Evolutionary conservation across 2,888 invertebrate species (phyloP), one percentile per base, ranked within the genome.

Genomic region (Scaptomyza flava): DNA sequence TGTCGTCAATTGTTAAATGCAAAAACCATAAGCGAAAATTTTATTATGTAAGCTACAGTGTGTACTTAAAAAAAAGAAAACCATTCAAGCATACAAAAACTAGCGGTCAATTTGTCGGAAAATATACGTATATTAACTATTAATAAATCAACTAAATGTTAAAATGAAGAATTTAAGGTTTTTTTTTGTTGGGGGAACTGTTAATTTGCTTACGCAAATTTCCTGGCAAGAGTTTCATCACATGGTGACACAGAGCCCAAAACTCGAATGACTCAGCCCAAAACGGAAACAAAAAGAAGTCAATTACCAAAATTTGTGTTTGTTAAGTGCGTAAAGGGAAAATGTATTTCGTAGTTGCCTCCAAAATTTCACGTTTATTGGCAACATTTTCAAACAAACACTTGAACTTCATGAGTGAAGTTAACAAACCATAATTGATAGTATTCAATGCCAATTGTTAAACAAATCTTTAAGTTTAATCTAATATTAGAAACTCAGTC

Each of bases 61-160:
- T 64, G 57, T 79, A 81, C 63, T 65, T 71, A 30, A 78, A 14
- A n/a, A 38, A 38, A 36, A 62, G 51, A 23, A 23, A 23, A 23
- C 23, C 1, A 23, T 23, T 23, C 23, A 52, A 23, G 41, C 59
- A 62, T 73, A 63, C 34, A 42, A 57, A 46, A 47, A 63, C 53
- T 69, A 64, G 56, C 60, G 57, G 68, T 81, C 70, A 83, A 84
- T 81, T 78, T 74, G 61, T 64, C 62, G 65, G 60, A 68, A 64
- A 70, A 38, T 66, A 77, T 84, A 84, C 80, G 71, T 70, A 60
- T 72, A 67, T 53, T 64, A 78, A 68, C 50, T 58, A 78, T 70
- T 75, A 81, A 85, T 85, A 81, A 84, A 81, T 46, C 57, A 71
- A 79, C 69, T 81, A 70, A 81, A 81, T 84, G 76, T 72, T 79